Conservation (phyloP, 2,888 invertebrate species). For the Spodoptera picta region DNA sequence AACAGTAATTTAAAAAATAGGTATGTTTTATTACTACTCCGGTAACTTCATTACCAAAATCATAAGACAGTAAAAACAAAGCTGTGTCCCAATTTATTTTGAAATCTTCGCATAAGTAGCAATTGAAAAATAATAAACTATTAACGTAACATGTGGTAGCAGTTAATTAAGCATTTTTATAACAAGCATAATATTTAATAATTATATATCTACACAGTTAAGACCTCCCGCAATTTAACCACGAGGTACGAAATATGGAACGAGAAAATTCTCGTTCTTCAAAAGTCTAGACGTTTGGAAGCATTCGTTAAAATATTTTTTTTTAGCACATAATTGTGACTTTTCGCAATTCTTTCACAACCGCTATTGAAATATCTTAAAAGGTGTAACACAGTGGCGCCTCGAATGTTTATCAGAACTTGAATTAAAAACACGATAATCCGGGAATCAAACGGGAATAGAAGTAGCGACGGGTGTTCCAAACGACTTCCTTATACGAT, state of each 20-base stretch:
- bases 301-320: too few species aligned
- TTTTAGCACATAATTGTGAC: too few species aligned
- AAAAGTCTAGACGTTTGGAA: too few species aligned
- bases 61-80: too few species aligned
- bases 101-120: conserved; percentile 13
- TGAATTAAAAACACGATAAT: conserved; percentile 58
- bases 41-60: too few species aligned
- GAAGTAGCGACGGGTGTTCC: conserved; percentile 70
- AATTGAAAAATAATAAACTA: conserved; percentile 26
- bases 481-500: conserved; percentile 74
- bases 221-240: conserved; percentile 16
- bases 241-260: neutral
- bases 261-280: too few species aligned
- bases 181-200: neutral
- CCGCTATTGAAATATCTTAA: conserved; percentile 26
- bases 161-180: conserved; percentile 16
- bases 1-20: too few species aligned
- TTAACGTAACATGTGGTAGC: conserved; percentile 3
- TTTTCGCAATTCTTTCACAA: conserved; percentile 1
- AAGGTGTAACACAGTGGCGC: conserved; percentile 43
- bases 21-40: too few species aligned
- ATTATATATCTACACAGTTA: conserved; percentile 10
- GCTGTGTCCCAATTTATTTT: neutral
- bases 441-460: conserved; percentile 59
- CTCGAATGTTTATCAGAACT: conserved; percentile 27